Evolutionary conservation across 2,113 vertebrate genomes (phyloP).

Genomic region (Phylloscopus trochilus): DNA sequence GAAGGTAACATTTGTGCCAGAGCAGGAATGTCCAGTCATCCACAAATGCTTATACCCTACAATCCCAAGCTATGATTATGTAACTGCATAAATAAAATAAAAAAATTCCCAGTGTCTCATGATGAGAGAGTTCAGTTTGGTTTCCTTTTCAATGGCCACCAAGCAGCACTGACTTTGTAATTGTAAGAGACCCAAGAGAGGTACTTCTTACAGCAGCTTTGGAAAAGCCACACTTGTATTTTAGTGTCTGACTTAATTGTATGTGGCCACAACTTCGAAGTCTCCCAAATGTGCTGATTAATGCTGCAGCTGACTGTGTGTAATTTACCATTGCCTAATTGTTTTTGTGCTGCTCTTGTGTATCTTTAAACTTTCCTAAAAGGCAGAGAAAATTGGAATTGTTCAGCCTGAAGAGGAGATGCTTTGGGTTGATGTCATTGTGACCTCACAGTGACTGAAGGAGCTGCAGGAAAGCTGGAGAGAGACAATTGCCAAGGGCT

Average conservation of each 20-base stretch:
- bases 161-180: neutral
- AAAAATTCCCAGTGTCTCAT: neutral
- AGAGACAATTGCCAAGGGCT: neutral
- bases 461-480: neutral
- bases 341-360: neutral
- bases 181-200: neutral
- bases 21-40: neutral
- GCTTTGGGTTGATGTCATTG: fast-evolving
- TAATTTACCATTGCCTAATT: neutral
- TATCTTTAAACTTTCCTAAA: neutral
- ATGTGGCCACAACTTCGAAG: neutral
- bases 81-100: neutral
- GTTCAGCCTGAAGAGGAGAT: neutral
- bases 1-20: neutral
- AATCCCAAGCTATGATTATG: neutral
- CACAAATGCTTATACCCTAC: neutral
- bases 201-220: neutral
- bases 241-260: neutral
- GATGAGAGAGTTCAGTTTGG: neutral
- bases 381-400: neutral
- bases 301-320: neutral
- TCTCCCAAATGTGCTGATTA: neutral
- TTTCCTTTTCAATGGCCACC: neutral
- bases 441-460: neutral
- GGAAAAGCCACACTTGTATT: neutral